phyloP scores from a whole-genome alignment of 2,113 vertebrate genomes.

The Sander vitreus region DNA sequence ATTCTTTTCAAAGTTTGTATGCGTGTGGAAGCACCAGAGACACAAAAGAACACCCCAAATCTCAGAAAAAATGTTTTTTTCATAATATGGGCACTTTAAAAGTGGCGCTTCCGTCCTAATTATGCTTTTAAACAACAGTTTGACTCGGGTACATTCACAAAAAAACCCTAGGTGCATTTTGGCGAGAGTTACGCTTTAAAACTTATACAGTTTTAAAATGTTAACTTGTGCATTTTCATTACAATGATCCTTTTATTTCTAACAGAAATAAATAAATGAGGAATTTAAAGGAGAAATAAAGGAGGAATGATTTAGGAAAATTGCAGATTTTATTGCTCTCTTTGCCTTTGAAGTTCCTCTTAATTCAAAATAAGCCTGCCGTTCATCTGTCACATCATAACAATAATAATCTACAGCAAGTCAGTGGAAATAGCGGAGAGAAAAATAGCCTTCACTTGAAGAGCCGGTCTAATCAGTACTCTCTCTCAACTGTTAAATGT shows the following conservation, averaged over 20 bases:
- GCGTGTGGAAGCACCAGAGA: no score
- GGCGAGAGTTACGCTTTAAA: not conserved
- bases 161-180: no score
- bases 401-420: slow-evolving; percentile 77
- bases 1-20: no score
- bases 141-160: no score
- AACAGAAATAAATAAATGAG: slow-evolving; percentile 29
- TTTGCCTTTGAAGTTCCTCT: slow-evolving; percentile 61
- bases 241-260: not conserved
- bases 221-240: not conserved
- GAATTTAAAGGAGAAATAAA: slow-evolving; percentile 43
- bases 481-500: slow-evolving; percentile 85
- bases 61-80: no score
- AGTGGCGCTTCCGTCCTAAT: no score
- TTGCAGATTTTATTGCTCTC: slow-evolving; percentile 45
- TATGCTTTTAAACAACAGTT: no score
- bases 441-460: slow-evolving; percentile 74
- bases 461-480: slow-evolving; percentile 78
- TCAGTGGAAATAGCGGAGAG: slow-evolving; percentile 57
- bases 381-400: slow-evolving; percentile 76
- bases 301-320: slow-evolving; percentile 48
- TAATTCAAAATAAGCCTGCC: slow-evolving; percentile 64
- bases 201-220: no score
- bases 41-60: no score
- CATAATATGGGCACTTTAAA: no score